Evolutionary conservation across 1,140 invertebrate genomes (phyloP).

Genomic region (Atta cephalotes): DNA sequence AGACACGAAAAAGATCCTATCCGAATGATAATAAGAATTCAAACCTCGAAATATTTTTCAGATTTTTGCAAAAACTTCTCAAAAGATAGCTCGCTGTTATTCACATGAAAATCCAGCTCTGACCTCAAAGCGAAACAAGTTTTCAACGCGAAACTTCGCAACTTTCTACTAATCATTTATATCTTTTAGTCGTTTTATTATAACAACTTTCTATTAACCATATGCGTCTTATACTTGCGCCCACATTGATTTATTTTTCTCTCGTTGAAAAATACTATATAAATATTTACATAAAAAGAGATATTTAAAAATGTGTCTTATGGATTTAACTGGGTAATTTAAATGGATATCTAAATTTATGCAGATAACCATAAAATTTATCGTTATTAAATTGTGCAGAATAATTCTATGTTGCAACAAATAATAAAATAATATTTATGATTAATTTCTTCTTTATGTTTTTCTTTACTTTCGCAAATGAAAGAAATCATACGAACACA

Average conservation of each 20-base stretch:
- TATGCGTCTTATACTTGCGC: background rate
- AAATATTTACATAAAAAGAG: background rate
- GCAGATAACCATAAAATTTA: background rate
- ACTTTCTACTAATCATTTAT: slow-evolving; percentile 41
- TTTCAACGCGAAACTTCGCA: slow-evolving; percentile 3
- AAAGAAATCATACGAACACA: background rate
- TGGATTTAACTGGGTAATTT: background rate
- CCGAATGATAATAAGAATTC: background rate
- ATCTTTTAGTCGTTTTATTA: slow-evolving; percentile 21
- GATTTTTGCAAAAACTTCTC: background rate
- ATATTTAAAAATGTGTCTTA: background rate
- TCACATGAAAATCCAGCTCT: background rate
- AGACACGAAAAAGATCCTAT: background rate
- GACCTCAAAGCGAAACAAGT: slow-evolving; percentile 18
- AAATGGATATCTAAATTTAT: background rate
- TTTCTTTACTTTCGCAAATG: background rate
- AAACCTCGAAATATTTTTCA: background rate
- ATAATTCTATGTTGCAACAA: background rate
- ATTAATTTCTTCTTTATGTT: slow-evolving; percentile 6
- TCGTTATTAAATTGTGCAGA: background rate
- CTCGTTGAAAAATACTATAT: background rate
- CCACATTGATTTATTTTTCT: background rate
- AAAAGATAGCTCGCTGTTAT: background rate
- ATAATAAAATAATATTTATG: background rate
- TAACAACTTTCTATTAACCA: slow-evolving; percentile 24